These are phyloP conservation scores for Rhinolophus ferrumequinum DNA, from an alignment of 2,113 vertebrate species.

Conservation along the genomic window DNA sequence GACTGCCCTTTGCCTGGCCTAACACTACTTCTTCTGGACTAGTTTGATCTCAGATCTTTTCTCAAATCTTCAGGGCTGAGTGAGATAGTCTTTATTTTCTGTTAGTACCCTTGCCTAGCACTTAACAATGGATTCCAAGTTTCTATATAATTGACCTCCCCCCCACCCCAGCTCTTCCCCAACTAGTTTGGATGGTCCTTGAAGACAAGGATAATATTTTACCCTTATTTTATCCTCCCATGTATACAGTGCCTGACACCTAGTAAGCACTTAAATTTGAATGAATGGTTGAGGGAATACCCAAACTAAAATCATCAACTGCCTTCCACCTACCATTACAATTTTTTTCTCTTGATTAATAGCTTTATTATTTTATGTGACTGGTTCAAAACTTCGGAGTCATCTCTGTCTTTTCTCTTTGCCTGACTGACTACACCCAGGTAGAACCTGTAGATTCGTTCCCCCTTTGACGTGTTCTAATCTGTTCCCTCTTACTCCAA, in stretches of 20 bases:
- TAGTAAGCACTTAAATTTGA: neutral
- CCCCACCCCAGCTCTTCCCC: neutral
- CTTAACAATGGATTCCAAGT: slow-evolving; percentile 18
- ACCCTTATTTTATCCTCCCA: neutral
- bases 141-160: neutral
- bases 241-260: neutral
- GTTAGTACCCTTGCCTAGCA: neutral
- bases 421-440: neutral
- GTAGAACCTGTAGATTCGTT: neutral
- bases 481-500: neutral
- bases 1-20: neutral
- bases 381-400: neutral
- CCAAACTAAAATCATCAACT: neutral
- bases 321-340: neutral
- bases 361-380: slow-evolving; percentile 32
- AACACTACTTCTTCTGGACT: neutral
- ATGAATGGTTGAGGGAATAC: neutral
- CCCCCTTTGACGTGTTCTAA: neutral
- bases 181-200: neutral
- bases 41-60: neutral
- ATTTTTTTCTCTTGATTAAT: neutral
- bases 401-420: slow-evolving; percentile 18
- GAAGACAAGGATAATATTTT: neutral
- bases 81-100: slow-evolving; percentile 31
- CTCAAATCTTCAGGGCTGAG: neutral